Evolutionary conservation across 2,113 vertebrate genomes (phyloP), one percentile per base, ranked within the genome.

Genomic region (Oryzias celebensis): DNA sequence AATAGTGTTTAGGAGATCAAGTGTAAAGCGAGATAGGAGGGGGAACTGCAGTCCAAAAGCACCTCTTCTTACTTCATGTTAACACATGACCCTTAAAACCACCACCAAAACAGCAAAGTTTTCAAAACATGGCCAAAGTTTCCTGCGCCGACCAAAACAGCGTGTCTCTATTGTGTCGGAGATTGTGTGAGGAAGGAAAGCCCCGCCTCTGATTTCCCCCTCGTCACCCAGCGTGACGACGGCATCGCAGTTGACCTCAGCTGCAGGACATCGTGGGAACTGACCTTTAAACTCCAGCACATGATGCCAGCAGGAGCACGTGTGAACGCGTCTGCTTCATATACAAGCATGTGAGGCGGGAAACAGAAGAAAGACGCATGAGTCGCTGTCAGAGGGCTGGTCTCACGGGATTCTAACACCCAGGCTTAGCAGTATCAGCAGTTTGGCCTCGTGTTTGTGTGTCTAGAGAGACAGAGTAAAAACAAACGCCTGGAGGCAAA

Each of bases 171-270:
- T 91, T 92, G 90, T 92, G 71, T 71, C 78, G 59, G 71, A 84
- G 77, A 77, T 36, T 63, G 52, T 69, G 68, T 75, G 82, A 87
- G 91, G 90, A 91, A 91, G 89, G 85, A 90, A 90, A 86, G 50
- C 82, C 78, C 79, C 74, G 48, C 89, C 90, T 76, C 64, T 73
- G 76, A 78, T 60, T 72, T 88, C 84, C 31, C 86, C n/a, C 55
- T 77, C 62, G 73, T 81, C 66, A 66, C 77, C 75, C 62, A 47
- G 57, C 77, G 82, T 81, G 78, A 77, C 43, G 55, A 77, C 73
- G 70, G 78, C 59, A 48, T 88, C 69, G 78, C 77, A 59, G 69
- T 31, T 50, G 51, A 63, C 58, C 20, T 69, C 15, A 58, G 52
- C 71, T 71, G 71, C 58, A 63, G 65, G 68, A 72, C 85, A 81